Base-by-base conservation (phyloP, 2,113 vertebrate genomes). In the Chunga burmeisteri region DNA sequence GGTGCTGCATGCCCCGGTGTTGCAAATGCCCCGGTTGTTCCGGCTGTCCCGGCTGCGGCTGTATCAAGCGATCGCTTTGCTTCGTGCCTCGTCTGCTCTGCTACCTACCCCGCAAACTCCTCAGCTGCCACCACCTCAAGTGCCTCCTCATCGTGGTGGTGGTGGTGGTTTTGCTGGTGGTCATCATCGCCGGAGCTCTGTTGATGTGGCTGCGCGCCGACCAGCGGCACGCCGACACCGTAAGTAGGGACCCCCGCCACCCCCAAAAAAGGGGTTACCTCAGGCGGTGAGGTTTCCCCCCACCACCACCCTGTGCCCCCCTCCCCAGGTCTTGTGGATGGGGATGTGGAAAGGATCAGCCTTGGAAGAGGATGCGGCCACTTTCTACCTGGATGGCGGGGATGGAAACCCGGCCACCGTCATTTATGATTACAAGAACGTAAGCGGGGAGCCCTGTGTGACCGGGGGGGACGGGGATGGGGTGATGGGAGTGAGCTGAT, bases 61-160 rank as follows among this genome's bases (percentile, higher is more conserved):
- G 93, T 72, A 16, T 95, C 50, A 87, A 29, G 73, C n/a, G 58
- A 10, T 46, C 92, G 1, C 53, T 94, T 16, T 94, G 94, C 71
- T 94, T 34, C 55, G 1, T 88, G 5, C 95, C 92, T 1, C 94
- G 95, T 62, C 71, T 97, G 66, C 96, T 97, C 32, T 97, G 96
- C 34, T 94, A 26, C 93, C 66, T 96, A 91, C 96, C 96, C 56
- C 94, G 94, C 89, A 96, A 96, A 75, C 86, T 96, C 2, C 94
- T 95, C 42, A 11, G 82, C 88, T 96, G 88, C 86, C 32, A 40
- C 79, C 52, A 12, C 89, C 83, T 96, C 32, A 91, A 67, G 42
- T 96, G 96, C 62, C 93, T 96, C 61, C 93, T 96, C 11, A 46
- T 96, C 56, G n/a, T 2, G 7, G n/a, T 63, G 88, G 30, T 96